These are phyloP conservation scores for Pachliopta kotzebuea DNA, from an alignment of 2,888 invertebrate genomes.

Conservation along the genomic window DNA sequence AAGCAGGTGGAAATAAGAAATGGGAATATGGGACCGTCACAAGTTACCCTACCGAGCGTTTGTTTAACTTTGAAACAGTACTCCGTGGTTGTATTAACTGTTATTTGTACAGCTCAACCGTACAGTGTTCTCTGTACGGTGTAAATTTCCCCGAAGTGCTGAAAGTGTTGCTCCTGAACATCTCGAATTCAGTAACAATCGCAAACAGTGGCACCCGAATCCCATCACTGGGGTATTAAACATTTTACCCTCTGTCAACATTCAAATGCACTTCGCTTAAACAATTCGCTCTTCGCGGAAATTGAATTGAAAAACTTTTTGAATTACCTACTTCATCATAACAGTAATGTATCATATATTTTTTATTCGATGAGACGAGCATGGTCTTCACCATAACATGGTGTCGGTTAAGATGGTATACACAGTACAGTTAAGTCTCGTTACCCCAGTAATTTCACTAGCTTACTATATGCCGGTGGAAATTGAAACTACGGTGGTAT, in stretches of 20 bases:
- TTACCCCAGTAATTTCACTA: no score
- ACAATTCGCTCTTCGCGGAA: background rate
- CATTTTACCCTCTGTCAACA: constrained; percentile 1
- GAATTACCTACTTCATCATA: no score
- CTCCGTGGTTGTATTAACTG: background rate
- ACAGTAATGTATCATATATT: no score
- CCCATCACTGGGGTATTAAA: background rate
- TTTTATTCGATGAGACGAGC: no score
- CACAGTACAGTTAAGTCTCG: no score
- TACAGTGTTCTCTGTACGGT: background rate
- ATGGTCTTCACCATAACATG: no score
- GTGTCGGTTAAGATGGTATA: no score
- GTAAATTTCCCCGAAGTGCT: constrained; percentile 1
- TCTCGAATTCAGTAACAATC: background rate
- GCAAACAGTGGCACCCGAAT: background rate
- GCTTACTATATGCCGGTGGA: no score
- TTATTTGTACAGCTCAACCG: constrained; percentile 2
- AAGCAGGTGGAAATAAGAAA: background rate
- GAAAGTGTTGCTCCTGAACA: background rate
- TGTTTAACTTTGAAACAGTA: constrained; percentile 3
- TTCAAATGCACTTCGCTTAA: background rate
- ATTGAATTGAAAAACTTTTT: no score
- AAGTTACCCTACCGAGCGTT: background rate
- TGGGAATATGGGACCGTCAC: constrained; percentile 2
- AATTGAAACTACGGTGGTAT: no score